Conservation (phyloP, 2,888 invertebrate genomes). For the Lypha dubia region DNA sequence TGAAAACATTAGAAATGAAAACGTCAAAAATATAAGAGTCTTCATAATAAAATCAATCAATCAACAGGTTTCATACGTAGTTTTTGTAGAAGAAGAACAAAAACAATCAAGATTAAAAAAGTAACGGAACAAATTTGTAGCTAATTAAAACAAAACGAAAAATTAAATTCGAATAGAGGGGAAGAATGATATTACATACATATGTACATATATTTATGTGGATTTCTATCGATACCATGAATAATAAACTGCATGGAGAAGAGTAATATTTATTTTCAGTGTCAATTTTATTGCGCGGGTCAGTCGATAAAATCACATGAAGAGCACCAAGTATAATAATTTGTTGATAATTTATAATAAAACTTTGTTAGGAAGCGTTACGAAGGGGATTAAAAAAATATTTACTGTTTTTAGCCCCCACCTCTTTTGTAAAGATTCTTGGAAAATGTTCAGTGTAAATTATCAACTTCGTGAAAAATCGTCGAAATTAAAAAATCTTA, state of each 20-base stretch:
- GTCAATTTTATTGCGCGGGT: too few species aligned
- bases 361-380: too few species aligned
- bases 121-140: conserved; percentile 20
- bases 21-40: conserved; percentile 84
- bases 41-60: conserved; percentile 75
- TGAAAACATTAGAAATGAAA: conserved; percentile 84
- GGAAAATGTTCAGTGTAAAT: too few species aligned
- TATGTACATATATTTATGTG: background rate
- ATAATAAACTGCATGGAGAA: background rate
- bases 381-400: too few species aligned
- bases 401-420: too few species aligned
- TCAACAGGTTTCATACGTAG: conserved; percentile 62
- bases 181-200: background rate
- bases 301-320: too few species aligned
- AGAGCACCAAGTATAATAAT: too few species aligned
- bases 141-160: conserved; percentile 27
- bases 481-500: too few species aligned
- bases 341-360: too few species aligned
- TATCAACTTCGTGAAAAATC: too few species aligned
- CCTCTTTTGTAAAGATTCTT: too few species aligned
- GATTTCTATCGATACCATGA: background rate
- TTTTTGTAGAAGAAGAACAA: conserved; percentile 57
- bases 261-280: background rate
- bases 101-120: conserved; percentile 56
- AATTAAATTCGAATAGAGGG: background rate